Conservation (phyloP, 2,888 invertebrate species). For the Drosophila nigricruria region DNA sequence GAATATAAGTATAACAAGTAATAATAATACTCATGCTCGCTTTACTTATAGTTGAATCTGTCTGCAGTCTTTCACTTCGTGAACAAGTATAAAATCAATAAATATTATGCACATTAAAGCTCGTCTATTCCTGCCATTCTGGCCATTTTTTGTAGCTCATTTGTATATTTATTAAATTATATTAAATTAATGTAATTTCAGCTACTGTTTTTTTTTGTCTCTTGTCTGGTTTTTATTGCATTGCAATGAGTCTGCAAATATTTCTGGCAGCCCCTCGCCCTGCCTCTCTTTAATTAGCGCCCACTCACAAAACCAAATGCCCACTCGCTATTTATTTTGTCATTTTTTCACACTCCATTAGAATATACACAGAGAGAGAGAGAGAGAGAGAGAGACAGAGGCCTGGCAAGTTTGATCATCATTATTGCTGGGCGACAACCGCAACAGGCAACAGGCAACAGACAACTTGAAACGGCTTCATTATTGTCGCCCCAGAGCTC, state of each 20-base stretch:
- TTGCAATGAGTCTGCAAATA: constrained; percentile 9
- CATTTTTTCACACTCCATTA: constrained; percentile 21
- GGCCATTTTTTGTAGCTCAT: background rate
- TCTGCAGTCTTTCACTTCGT: too few species aligned
- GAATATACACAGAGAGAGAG: constrained; percentile 14
- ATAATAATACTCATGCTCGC: too few species aligned
- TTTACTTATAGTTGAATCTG: too few species aligned
- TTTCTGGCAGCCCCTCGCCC: background rate
- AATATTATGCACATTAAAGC: too few species aligned
- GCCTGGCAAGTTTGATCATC: constrained; percentile 43
- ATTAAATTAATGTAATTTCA: constrained; percentile 1
- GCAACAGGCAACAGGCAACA: constrained; percentile 44
- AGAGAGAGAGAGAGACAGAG: constrained; percentile 10
- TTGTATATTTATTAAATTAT: background rate
- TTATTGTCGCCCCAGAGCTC: constrained; percentile 25
- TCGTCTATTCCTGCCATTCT: too few species aligned
- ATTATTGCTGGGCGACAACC: constrained; percentile 44
- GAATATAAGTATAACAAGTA: too few species aligned
- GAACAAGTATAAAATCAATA: too few species aligned
- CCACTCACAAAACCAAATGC: constrained; percentile 25
- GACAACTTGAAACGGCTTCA: constrained; percentile 49
- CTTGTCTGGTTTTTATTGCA: background rate
- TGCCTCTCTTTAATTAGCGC: constrained; percentile 37
- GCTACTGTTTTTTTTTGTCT: background rate
- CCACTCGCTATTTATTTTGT: constrained; percentile 19